A percentile compares a stretch with the other conserved stretches of the same genome.
Conservation (phyloP, 2,113 vertebrate species). For the chimpanzee (Pan troglodytes) region DNA sequence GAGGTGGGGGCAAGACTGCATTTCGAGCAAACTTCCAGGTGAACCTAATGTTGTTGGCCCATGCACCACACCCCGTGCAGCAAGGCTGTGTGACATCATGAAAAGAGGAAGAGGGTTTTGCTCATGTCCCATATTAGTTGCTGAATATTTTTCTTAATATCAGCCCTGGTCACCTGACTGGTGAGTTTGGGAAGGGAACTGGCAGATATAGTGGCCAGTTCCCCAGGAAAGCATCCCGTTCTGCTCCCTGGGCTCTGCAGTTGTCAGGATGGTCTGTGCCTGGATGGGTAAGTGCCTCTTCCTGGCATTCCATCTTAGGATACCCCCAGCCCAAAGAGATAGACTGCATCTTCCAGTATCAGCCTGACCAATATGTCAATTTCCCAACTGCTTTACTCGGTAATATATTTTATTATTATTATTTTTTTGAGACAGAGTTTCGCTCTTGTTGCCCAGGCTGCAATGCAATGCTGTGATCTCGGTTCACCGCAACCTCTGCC, state of each 20-base stretch:
- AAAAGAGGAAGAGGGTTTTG: neutral
- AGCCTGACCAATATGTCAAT: neutral
- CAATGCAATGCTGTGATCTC: no score
- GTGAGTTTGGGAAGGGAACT: neutral
- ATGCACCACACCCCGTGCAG: neutral
- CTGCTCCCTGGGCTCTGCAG: neutral
- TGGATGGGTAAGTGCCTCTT: neutral
- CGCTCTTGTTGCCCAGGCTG: no score
- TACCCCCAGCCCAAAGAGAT: neutral
- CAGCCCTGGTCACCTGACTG: neutral
- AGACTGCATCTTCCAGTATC: neutral
- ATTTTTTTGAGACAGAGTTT: no score
- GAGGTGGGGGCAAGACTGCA: fast-evolving
- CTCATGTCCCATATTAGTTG: fast-evolving
- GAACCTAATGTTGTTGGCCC: neutral
- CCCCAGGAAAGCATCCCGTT: fast-evolving
- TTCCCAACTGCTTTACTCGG: neutral
- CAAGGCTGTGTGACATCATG: neutral
- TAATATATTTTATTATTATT: no score
- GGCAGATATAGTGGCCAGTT: fast-evolving
- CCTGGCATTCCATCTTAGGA: fast-evolving
- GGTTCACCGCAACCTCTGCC: no score
- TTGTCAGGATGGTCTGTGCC: neutral
- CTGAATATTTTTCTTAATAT: neutral
- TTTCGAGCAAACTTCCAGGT: neutral